Conservation (phyloP, 2,797 vertebrate genomes). For the Parauchenoglanis ngamensis region DNA sequence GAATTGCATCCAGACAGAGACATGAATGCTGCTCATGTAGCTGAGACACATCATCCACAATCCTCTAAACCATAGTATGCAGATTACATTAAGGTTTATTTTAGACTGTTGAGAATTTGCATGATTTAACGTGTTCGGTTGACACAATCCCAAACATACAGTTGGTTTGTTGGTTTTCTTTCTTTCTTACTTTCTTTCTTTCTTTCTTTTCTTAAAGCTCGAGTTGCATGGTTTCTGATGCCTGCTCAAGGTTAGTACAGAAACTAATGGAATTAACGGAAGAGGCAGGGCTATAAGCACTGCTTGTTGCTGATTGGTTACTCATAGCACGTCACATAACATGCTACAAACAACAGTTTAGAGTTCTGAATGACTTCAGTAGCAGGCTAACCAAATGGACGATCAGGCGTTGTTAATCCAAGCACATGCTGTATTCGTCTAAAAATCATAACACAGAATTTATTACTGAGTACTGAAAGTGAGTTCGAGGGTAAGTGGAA, state of each 20-base stretch:
- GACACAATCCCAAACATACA: background rate
- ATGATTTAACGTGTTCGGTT: background rate
- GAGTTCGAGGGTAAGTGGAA: background rate
- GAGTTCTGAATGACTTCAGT: background rate
- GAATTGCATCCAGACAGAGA: conserved; percentile 53
- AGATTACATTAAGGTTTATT: background rate
- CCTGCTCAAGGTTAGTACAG: background rate
- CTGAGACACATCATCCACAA: background rate
- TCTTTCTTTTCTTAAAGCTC: background rate
- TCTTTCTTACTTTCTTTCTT: background rate
- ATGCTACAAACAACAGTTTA: background rate
- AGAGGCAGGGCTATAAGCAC: background rate
- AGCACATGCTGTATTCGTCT: background rate
- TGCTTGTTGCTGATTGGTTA: background rate
- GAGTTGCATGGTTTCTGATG: background rate
- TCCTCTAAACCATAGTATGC: background rate
- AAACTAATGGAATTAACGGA: background rate
- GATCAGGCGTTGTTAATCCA: background rate
- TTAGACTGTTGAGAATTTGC: background rate
- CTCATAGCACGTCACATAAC: background rate
- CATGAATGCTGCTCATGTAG: conserved; percentile 53
- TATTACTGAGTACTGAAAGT: background rate
- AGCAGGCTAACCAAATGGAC: background rate
- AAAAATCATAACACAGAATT: background rate
- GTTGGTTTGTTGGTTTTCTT: background rate